These are phyloP conservation scores for Oncorhynchus keta DNA, from an alignment of 2,113 vertebrate species.

Conservation along the genomic window DNA sequence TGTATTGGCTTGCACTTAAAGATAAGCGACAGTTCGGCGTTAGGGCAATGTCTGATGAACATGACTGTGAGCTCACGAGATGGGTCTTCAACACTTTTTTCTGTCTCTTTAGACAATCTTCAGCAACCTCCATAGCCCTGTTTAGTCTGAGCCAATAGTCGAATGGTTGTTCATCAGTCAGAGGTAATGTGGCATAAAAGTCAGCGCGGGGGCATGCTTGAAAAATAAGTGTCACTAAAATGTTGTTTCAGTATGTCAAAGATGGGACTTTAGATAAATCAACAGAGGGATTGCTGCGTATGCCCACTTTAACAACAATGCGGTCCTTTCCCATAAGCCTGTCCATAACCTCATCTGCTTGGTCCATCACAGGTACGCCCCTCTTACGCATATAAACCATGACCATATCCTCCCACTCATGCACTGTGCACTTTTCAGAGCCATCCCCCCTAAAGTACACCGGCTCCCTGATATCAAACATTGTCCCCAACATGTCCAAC, in stretches of 20 bases:
- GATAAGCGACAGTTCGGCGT: too few species aligned
- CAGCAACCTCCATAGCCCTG: conserved; percentile 27
- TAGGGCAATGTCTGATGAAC: too few species aligned
- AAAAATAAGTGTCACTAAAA: conserved; percentile 24
- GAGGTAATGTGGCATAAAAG: neutral
- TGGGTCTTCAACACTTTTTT: neutral
- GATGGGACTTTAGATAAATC: conserved; percentile 5
- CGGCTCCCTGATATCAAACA: neutral
- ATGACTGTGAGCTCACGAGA: too few species aligned
- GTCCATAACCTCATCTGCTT: neutral
- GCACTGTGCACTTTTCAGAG: neutral
- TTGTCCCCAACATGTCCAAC: neutral
- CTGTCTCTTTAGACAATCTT: conserved; percentile 28
- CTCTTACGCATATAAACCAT: too few species aligned
- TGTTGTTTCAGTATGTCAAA: conserved; percentile 21
- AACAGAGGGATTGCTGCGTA: conserved; percentile 11
- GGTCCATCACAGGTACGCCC: too few species aligned
- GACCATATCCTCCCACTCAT: too few species aligned
- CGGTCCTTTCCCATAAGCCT: conserved; percentile 16
- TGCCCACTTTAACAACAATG: conserved; percentile 20
- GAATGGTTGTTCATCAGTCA: conserved; percentile 11
- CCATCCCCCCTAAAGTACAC: neutral
- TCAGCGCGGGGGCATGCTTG: conserved; percentile 22
- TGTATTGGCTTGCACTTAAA: too few species aligned
- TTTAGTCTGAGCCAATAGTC: conserved; percentile 32